Base-by-base conservation (phyloP, 2,797 vertebrate genomes). In the Taenioides sp. region DNA sequence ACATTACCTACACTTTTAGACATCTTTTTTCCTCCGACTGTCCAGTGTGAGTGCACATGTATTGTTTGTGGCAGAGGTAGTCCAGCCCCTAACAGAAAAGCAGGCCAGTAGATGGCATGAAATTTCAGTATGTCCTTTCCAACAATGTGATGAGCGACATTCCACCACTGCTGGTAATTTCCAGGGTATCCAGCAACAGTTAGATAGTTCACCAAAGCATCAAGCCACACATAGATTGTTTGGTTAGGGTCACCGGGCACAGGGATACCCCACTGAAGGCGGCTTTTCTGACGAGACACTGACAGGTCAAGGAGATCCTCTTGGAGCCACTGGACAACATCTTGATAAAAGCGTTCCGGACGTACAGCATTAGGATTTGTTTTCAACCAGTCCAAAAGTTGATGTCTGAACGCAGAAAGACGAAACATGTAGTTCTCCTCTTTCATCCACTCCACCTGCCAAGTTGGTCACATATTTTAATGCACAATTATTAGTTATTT, bases 111-210 rank as follows among this genome's bases (percentile, higher is more conserved):
- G 69, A 99, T 80, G 1, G 96, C 94, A 0, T 99, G 98, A 67
- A 99, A 99, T 77, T 95, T 97, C 40, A 99, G 92, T 81, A 99
- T 99, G 88, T 99, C 98, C 86, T 99, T 99, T 77, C 98, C 98
- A 22, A 99, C 92, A 0, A 99, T 6, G 1, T 99, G 98, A 71
- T 84, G 92, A 0, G 72, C 93, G 0, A 72, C 81, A 0, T 86
- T 89, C 97, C 97, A 98, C 94, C 96, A 97, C 0, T 55, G 64
- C 0, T 82, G 7, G 0, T 96, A 92, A 0, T 75, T 11, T 14
- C 94, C 70, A 0, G 98, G 98, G 79, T 97, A 99, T 17, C 96
- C 97, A 2, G 90, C 88, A 0, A 93, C 95, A 0, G 96, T 98
- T 63, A 99, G 93, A 65, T 99, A 99, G 86, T 97, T 99, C 23